Evolutionary conservation across 2,888 invertebrate species (phyloP).

Genomic region (Tupiocoris notatus): DNA sequence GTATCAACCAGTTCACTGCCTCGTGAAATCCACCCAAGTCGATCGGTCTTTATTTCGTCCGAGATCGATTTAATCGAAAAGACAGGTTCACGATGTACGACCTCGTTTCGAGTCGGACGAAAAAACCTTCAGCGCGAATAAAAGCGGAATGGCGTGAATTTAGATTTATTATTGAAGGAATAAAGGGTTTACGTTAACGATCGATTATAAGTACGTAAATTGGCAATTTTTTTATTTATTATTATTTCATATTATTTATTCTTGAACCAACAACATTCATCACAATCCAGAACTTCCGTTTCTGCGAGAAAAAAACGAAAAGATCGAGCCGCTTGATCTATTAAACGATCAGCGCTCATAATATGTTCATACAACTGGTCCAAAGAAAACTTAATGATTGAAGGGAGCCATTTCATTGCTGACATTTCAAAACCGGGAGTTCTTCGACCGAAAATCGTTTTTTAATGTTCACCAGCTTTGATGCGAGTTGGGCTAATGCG

Average conservation of each 20-base stretch:
- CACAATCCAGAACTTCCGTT: too few relatives aligned
- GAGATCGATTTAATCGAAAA: not conserved
- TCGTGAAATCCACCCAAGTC: not conserved
- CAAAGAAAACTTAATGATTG: conserved; percentile 18
- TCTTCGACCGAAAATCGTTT: conserved; percentile 28
- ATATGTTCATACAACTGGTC: not conserved
- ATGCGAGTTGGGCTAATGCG: conserved; percentile 23
- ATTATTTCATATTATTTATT: too few relatives aligned
- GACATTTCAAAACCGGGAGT: conserved; percentile 24
- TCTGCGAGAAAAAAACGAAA: too few relatives aligned
- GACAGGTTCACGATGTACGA: not conserved
- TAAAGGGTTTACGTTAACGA: too few relatives aligned
- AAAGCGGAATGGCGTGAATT: too few relatives aligned
- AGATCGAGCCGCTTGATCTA: too few relatives aligned
- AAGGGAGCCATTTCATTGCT: conserved; percentile 18
- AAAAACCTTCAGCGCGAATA: too few relatives aligned
- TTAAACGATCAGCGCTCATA: not conserved
- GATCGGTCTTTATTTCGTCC: not conserved
- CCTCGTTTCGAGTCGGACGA: too few relatives aligned
- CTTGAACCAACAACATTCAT: too few relatives aligned
- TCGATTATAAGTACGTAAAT: too few relatives aligned
- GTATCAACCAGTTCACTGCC: not conserved
- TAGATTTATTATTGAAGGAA: too few relatives aligned
- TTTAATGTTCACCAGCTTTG: conserved; percentile 22
- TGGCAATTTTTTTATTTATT: too few relatives aligned